Base-by-base conservation (phyloP, 2,113 vertebrate species). In the Brienomyrus longianalis region DNA sequence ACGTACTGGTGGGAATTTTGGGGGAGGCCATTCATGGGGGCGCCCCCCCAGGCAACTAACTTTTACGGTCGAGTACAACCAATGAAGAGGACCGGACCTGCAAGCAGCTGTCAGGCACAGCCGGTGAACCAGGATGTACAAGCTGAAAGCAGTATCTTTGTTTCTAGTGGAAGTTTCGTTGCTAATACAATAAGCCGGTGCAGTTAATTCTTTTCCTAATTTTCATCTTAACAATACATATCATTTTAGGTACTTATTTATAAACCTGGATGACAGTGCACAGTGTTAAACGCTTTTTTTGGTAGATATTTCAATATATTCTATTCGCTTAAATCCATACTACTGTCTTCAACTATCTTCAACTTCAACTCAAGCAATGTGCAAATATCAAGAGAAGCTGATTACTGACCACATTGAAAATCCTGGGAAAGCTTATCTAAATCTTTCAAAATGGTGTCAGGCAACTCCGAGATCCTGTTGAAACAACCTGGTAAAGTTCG, bases 191-290 rank as follows among this genome's bases (percentile, higher is more conserved):
- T 7, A 70, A 11, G 23, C 23, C 19, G 8, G 31, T 27, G 9
- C 48, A 77, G 31, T 39, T 50, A 19, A 2, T 54, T 35, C 83
- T 86, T 23, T 47, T 47, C n/a, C n/a, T 35, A 19, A 39, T 77
- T 19, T 35, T 43, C 31, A 39, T 77, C 13, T 39, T 74, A 74
- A 74, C 1, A 13, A 15, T 35, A 80, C 13, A 31, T 70, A 13
- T 88, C 51, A 74, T 59, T 80, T 88, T 43, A 10, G 35, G 15
- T 91, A 88, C 4, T 54, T 80, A 66, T 59, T 88, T 27, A 52
- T 52, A 88, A 91, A 23, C 13, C 19, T 80, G 74, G 35, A 80
- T 19, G 74, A 80, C 1, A 43, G 31, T 2, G n/a, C 35, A 19
- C 11, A 43, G 19, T 17, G 5, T 80, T 39, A 80, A 80, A 80